Base-by-base conservation (phyloP, 2,888 invertebrate species). In the Ptycholaimellus sp. region DNA sequence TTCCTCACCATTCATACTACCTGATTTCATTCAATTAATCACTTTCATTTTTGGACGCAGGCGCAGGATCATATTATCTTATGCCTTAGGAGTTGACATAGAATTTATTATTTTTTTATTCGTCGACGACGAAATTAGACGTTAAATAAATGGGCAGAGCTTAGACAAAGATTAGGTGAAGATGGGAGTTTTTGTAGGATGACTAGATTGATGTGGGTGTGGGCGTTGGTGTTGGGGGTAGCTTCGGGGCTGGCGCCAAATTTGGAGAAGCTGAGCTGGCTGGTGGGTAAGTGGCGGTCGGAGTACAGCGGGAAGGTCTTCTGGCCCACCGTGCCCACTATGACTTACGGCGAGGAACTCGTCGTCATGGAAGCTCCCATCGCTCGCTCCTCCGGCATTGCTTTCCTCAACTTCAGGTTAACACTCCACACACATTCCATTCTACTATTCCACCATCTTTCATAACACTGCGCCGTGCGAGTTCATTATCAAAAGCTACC, bases 251-350 rank as follows among this genome's bases (percentile, higher is more conserved):
- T 33, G 18, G 18, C 16, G 14, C 18, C 18, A 31, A 14, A 11
- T 14, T 34, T 37, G 25, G n/a, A n/a, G n/a, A n/a, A 52, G 31
- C 33, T 56, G 14, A 43, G 44, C 32, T 56, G 56, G 56, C 48
- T 56, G 37, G 44, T 51, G 33, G 56, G 56, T 30, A 52, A 54
- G 40, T 56, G 56, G 56, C 41, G 56, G 30, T 53, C 53, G n/a
- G 56, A 56, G 35, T 56, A 55, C 40, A 51, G 51, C 14, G 57
- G 56, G 20, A 56, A 56, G 43, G 42, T 56, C 13, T 50, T 56
- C 40, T 56, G 56, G 56, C 56, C 56, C 14, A 56, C 56, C 14
- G 55, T 56, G 18, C 56, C 56, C 4, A 57, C 56, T 11, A 55
- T 56, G 56, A 56, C 56, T 14, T 56, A 52, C 39, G 56, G 56